A percentile compares a stretch with the other conserved stretches of the same genome.
These are phyloP conservation scores for Ciconia stormi DNA, from an alignment of 2,113 vertebrate species.

Conservation along the genomic window DNA sequence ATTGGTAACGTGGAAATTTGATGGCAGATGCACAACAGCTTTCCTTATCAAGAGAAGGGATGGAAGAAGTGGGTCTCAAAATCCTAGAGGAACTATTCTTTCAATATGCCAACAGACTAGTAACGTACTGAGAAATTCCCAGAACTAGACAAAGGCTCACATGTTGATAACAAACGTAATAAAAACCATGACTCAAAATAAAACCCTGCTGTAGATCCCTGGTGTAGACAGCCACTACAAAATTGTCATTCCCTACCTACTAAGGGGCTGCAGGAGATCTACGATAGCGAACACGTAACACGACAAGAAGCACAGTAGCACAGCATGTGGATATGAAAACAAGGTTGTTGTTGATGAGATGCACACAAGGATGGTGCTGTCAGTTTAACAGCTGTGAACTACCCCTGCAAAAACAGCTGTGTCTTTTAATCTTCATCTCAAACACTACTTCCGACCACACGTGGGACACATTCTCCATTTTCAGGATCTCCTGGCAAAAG, in stretches of 20 bases:
- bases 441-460: neutral
- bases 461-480: neutral
- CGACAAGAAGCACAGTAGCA: neutral
- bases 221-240: neutral
- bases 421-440: neutral
- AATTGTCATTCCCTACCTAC: neutral
- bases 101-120: neutral
- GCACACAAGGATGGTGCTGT: neutral
- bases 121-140: fast-evolving
- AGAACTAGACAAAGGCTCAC: fast-evolving
- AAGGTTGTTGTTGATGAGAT: neutral
- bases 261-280: neutral
- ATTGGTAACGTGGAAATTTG: neutral
- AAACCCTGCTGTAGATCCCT: neutral
- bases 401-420: neutral
- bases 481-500: neutral
- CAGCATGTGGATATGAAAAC: neutral
- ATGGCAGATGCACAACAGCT: fast-evolving
- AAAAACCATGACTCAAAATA: neutral
- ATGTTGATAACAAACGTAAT: fast-evolving
- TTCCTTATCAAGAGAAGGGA: neutral
- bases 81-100: neutral
- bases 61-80: neutral
- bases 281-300: fast-evolving
- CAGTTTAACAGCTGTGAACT: neutral